Conservation (phyloP, 2,888 invertebrate species). For the Bembecia ichneumoniformis region DNA sequence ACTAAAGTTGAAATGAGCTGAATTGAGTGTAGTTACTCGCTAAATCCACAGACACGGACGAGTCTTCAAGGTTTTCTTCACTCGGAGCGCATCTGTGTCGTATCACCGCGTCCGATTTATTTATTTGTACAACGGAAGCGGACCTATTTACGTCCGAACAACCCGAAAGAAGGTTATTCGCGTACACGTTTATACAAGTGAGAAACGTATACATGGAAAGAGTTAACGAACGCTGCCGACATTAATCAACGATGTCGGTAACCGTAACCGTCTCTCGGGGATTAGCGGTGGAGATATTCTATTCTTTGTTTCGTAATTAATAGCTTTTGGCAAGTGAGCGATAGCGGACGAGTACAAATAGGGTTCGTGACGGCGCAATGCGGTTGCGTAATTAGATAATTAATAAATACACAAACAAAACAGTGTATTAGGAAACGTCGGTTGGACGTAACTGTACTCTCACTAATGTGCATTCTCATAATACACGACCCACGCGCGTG, state of each 20-base stretch:
- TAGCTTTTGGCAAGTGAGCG: slow-evolving; percentile 69
- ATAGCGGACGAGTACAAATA: slow-evolving; percentile 41
- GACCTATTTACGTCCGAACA: slow-evolving; percentile 47
- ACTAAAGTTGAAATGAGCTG: too few species aligned
- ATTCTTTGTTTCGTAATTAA: slow-evolving; percentile 64
- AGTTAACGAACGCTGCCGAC: slow-evolving; percentile 57
- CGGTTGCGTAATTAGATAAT: slow-evolving; percentile 57
- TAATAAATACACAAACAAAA: slow-evolving; percentile 45
- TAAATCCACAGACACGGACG: slow-evolving; percentile 24
- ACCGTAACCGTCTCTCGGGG: slow-evolving; percentile 65
- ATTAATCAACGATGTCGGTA: slow-evolving; percentile 69
- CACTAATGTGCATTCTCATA: slow-evolving; percentile 39
- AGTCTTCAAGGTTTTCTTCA: slow-evolving; percentile 32
- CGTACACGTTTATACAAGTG: slow-evolving; percentile 44
- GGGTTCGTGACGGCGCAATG: slow-evolving; percentile 46
- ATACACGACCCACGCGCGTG: slow-evolving; percentile 48
- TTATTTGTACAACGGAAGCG: slow-evolving; percentile 50
- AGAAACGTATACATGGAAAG: slow-evolving; percentile 44
- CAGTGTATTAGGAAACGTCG: slow-evolving; percentile 46
- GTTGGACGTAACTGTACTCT: slow-evolving; percentile 38
- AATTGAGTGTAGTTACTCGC: slow-evolving; percentile 2
- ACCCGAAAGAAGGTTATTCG: slow-evolving; percentile 59
- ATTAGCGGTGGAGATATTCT: slow-evolving; percentile 66
- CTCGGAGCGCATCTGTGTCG: slow-evolving; percentile 36
- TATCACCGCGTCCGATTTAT: slow-evolving; percentile 48